Evolutionary conservation across 2,888 invertebrate genomes (phyloP).

Genomic region (Napeogenes sylphis): DNA sequence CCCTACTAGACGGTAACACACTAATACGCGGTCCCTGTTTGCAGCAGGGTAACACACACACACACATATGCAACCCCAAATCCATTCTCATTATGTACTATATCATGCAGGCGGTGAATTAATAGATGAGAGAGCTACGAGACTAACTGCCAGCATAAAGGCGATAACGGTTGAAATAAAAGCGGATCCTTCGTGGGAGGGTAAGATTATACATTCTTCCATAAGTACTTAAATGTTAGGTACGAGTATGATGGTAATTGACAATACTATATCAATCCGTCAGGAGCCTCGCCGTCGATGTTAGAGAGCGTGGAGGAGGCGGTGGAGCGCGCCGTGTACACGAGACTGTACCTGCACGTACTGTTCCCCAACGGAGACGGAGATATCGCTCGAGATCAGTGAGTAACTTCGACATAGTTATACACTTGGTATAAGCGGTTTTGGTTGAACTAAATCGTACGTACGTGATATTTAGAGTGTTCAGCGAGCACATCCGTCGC

Average conservation of each 20-base stretch:
- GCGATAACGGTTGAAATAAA: conserved; percentile 83
- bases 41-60: too few species aligned
- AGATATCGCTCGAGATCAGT: conserved; percentile 94
- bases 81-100: too few species aligned
- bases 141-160: conserved; percentile 89
- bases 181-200: conserved; percentile 84
- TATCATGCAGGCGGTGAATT: conserved; percentile 65
- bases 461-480: conserved; percentile 76
- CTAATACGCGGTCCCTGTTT: neutral
- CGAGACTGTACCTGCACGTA: conserved; percentile 92
- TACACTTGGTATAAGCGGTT: neutral
- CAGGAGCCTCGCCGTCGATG: conserved; percentile 84
- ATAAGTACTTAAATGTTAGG: neutral
- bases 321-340: conserved; percentile 94
- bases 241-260: neutral
- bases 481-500: conserved; percentile 92
- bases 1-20: conserved; percentile 40
- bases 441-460: neutral
- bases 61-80: too few species aligned
- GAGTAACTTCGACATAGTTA: conserved; percentile 43
- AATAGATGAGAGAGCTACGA: conserved; percentile 94
- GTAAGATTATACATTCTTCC: conserved; percentile 49
- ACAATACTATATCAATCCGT: neutral
- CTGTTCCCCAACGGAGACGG: conserved; percentile 98
- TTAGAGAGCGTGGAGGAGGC: conserved; percentile 87